Percentiles rank a stretch among this genome's conserved stretches.
Evolutionary conservation across 2,888 invertebrate species (phyloP).

Genomic region (Leucophenga montana): DNA sequence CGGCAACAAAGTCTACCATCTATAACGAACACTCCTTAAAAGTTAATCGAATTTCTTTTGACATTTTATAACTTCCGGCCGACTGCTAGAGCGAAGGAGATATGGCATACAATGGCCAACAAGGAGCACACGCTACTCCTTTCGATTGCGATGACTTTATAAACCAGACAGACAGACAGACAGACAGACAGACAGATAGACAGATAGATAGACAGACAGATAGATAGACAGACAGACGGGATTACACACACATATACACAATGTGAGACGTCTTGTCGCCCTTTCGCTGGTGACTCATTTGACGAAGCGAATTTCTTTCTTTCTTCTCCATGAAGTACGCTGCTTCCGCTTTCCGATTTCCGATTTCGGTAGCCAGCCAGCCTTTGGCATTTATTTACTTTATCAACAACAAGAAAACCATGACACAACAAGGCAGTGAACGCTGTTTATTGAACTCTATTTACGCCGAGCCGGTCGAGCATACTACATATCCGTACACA

Average conservation of each 20-base stretch:
- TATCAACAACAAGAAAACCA: neutral
- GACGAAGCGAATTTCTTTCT: neutral
- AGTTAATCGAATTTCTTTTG: slow-evolving; percentile 26
- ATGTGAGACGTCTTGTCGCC: neutral
- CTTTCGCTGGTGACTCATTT: slow-evolving; percentile 29
- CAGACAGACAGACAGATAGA: neutral
- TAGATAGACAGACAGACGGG: too few species aligned
- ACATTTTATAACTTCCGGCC: slow-evolving; percentile 38
- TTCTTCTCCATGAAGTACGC: neutral
- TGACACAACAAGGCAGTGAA: too few species aligned
- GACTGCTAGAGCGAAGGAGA: slow-evolving; percentile 1
- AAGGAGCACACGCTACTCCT: slow-evolving; percentile 10
- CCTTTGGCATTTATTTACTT: slow-evolving; percentile 21
- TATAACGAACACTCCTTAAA: neutral
- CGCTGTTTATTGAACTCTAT: slow-evolving; percentile 18
- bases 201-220: too few species aligned
- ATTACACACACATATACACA: too few species aligned
- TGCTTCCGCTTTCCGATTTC: neutral
- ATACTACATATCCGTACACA: neutral
- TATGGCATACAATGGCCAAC: neutral
- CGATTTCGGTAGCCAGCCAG: neutral
- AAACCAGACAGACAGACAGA: neutral
- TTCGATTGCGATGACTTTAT: neutral
- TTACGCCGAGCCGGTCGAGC: too few species aligned
- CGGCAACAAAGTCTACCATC: neutral